Percentiles rank a stretch among this genome's conserved stretches.
Evolutionary conservation across 2,797 vertebrate genomes (phyloP).

Genomic region (Coregonus suidteri): DNA sequence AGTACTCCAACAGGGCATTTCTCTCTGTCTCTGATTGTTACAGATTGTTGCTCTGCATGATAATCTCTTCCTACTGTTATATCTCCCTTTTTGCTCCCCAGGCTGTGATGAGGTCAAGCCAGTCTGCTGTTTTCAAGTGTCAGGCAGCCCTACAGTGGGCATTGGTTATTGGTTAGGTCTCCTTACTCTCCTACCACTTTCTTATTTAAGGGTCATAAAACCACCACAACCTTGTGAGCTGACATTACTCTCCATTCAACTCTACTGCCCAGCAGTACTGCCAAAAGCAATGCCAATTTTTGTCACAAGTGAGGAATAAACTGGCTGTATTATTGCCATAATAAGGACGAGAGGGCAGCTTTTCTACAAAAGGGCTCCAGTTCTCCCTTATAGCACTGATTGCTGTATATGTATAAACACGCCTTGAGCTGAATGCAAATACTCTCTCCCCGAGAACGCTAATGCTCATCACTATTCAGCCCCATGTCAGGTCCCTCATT

Average conservation of each 20-base stretch:
- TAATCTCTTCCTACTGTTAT: conserved; percentile 20
- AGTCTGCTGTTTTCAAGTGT: no score
- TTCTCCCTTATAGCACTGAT: not conserved
- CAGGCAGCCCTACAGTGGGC: not conserved
- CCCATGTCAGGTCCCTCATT: conserved; percentile 18
- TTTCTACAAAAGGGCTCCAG: not conserved
- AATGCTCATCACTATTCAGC: conserved; percentile 17
- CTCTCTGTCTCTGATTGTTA: conserved; percentile 1
- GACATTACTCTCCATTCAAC: conserved; percentile 6
- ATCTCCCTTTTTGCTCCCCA: conserved; percentile 7
- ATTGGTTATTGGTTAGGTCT: not conserved
- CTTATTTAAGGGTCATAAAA: conserved; percentile 8
- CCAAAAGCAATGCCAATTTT: not conserved
- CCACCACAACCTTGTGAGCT: conserved; percentile 20
- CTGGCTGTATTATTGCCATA: not conserved
- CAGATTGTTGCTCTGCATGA: conserved; percentile 32
- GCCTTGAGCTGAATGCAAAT: not conserved
- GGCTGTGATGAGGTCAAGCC: conserved; percentile 3
- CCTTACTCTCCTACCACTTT: no score
- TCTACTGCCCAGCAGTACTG: not conserved
- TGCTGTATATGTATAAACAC: not conserved
- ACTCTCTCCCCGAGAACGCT: not conserved
- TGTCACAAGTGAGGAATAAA: not conserved
- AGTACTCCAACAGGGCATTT: not conserved
- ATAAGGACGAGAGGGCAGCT: not conserved